Percentiles rank a stretch among this genome's conserved stretches.
Conservation (phyloP, 2,797 vertebrate genomes). For the Neosilurus hyrtlii region DNA sequence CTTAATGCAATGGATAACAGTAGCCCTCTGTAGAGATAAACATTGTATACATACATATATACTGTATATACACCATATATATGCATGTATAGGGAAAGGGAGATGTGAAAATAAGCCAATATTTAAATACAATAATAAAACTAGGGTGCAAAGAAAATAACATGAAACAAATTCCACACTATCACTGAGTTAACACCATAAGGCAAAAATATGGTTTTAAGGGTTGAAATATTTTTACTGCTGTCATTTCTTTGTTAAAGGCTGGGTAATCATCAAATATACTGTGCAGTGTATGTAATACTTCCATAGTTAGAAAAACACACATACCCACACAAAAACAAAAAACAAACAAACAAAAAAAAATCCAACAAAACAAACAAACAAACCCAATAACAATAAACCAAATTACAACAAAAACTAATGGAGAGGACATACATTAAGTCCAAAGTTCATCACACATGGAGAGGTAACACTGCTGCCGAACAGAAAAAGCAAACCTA, state of each 20-base stretch:
- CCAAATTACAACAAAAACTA: slow-evolving; percentile 64
- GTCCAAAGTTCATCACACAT: slow-evolving; percentile 82
- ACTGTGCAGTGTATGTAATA: slow-evolving; percentile 80
- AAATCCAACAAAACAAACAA: slow-evolving; percentile 63
- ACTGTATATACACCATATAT: slow-evolving; percentile 12
- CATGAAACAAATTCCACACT: slow-evolving; percentile 30
- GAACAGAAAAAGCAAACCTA: slow-evolving; percentile 65
- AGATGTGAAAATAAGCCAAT: slow-evolving; percentile 12
- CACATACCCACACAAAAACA: slow-evolving; percentile 58
- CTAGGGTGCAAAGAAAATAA: slow-evolving; percentile 23
- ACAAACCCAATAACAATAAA: slow-evolving; percentile 51
- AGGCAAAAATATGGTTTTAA: slow-evolving; percentile 40
- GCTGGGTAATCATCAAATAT: slow-evolving; percentile 81
- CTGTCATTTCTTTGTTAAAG: slow-evolving; percentile 67
- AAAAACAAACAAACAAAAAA: slow-evolving; percentile 63
- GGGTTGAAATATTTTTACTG: slow-evolving; percentile 59
- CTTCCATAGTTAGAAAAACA: slow-evolving; percentile 55
- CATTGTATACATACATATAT: slow-evolving; percentile 21
- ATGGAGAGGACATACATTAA: slow-evolving; percentile 79
- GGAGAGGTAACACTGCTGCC: slow-evolving; percentile 90
- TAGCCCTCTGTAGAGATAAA: slow-evolving; percentile 46
- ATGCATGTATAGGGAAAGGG: no score
- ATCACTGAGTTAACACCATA: slow-evolving; percentile 34
- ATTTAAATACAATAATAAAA: slow-evolving; percentile 15
- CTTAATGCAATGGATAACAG: slow-evolving; percentile 27